Percentiles rank a stretch among this genome's conserved stretches.
phyloP scores from a whole-genome alignment of 2,797 vertebrate genomes.

The Octomys mimax region DNA sequence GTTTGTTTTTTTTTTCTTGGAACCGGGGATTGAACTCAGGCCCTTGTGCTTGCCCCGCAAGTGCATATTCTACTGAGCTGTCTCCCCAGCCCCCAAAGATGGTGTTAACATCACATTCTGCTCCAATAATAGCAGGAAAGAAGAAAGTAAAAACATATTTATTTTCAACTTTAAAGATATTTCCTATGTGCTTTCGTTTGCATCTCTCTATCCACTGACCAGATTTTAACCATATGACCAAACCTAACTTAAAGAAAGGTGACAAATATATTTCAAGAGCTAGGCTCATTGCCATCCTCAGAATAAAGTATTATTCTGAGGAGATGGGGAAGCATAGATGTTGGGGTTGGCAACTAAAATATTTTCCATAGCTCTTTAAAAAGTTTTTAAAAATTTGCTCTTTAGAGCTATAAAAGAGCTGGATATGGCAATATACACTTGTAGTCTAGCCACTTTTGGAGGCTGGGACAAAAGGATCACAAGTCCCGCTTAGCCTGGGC shows the following conservation, averaged over 20 bases:
- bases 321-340: neutral
- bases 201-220: neutral
- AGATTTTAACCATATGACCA: neutral
- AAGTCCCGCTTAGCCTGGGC: neutral
- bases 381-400: neutral
- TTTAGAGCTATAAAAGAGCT: neutral
- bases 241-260: neutral
- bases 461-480: neutral
- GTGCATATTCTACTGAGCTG: no score
- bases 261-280: neutral
- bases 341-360: constrained; percentile 6
- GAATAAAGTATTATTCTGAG: constrained; percentile 31
- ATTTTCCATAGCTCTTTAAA: neutral
- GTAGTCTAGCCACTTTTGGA: neutral
- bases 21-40: no score
- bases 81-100: neutral
- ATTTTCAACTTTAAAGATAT: neutral
- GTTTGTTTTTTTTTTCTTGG: no score
- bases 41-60: no score
- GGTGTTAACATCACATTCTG: neutral
- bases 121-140: neutral
- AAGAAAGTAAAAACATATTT: neutral
- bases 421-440: neutral
- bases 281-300: neutral
- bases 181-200: constrained; percentile 1